phyloP scores from a whole-genome alignment of 2,888 invertebrate species.

The Phalangium opilio region DNA sequence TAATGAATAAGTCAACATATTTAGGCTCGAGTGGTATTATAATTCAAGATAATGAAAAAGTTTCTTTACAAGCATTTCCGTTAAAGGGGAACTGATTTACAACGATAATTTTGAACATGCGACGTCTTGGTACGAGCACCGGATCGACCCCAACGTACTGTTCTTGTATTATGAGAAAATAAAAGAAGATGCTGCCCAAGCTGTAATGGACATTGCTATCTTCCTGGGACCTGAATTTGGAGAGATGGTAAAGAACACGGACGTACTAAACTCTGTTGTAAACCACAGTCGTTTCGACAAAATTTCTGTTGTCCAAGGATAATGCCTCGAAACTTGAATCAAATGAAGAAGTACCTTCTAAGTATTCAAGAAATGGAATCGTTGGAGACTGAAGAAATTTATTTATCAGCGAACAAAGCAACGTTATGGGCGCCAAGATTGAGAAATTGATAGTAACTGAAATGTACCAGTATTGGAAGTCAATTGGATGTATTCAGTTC shows the following conservation, averaged over 20 bases:
- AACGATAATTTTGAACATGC: slow-evolving; percentile 18
- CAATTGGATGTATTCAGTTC: no score
- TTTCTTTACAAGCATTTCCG: no score
- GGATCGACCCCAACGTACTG: slow-evolving; percentile 26
- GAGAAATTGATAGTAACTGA: no score
- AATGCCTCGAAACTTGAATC: no score
- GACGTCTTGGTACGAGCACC: slow-evolving; percentile 11
- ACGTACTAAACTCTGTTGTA: slow-evolving; percentile 2
- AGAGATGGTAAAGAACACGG: background rate
- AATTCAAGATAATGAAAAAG: no score
- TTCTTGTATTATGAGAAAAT: slow-evolving; percentile 32
- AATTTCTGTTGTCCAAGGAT: slow-evolving; percentile 1
- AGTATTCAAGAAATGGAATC: slow-evolving; percentile 21
- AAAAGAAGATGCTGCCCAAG: slow-evolving; percentile 22
- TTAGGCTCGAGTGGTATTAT: no score
- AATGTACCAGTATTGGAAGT: no score
- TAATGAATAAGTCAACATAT: no score
- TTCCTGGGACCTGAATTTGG: slow-evolving; percentile 16
- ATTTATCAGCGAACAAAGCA: slow-evolving; percentile 25
- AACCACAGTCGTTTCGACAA: slow-evolving; percentile 9
- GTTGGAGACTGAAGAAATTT: slow-evolving; percentile 33
- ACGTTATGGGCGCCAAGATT: background rate
- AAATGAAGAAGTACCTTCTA: no score
- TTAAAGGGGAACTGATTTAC: slow-evolving; percentile 25
- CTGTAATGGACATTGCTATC: slow-evolving; percentile 18